Conservation (phyloP, 2,797 vertebrate species). For the Chelidonichthys spinosus region DNA sequence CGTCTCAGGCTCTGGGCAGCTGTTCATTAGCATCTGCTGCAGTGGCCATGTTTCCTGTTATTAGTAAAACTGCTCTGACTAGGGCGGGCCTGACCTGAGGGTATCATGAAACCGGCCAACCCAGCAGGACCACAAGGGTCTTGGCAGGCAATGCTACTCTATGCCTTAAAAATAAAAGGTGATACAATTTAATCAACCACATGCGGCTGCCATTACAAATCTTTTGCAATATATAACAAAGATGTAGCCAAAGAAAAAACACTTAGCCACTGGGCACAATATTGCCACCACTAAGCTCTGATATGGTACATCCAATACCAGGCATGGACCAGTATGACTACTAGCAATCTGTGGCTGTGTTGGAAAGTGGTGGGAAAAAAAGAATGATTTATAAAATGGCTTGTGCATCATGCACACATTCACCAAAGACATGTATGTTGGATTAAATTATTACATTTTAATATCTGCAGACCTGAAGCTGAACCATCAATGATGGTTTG, state of each 20-base stretch:
- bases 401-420: not conserved
- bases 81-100: constrained; percentile 45
- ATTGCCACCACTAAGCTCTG: too few relatives aligned
- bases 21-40: constrained; percentile 75
- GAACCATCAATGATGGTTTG: not conserved
- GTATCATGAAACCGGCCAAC: constrained; percentile 40
- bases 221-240: not conserved
- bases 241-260: not conserved
- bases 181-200: not conserved
- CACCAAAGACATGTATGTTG: not conserved
- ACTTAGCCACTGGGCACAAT: too few relatives aligned
- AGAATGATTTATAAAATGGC: too few relatives aligned
- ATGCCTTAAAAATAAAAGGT: not conserved
- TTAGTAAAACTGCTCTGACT: constrained; percentile 61
- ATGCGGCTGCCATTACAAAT: not conserved
- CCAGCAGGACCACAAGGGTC: constrained; percentile 38
- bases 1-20: constrained; percentile 62
- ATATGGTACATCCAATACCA: too few relatives aligned
- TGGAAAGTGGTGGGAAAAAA: too few relatives aligned
- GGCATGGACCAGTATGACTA: too few relatives aligned
- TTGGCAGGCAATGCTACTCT: constrained; percentile 12
- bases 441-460: not conserved
- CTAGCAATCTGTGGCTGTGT: too few relatives aligned
- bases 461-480: not conserved
- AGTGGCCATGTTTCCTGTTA: constrained; percentile 74